phyloP scores from a whole-genome alignment of 2,113 vertebrate genomes.

The Chrysochloris asiatica region DNA sequence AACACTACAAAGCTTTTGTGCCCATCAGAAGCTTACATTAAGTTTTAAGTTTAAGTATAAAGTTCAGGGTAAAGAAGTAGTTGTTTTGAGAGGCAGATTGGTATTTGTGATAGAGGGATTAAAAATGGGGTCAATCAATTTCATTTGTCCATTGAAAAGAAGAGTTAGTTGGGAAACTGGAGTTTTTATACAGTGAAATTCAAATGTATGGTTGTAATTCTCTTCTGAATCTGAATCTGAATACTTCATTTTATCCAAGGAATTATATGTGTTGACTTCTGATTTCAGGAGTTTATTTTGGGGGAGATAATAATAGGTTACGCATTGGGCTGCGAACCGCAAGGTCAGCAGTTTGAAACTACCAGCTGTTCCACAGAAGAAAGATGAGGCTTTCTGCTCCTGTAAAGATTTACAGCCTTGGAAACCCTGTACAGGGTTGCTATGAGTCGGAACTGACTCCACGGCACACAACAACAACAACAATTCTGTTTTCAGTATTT shows the following conservation, averaged over 20 bases:
- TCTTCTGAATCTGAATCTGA: constrained; percentile 7
- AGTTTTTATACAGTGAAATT: constrained; percentile 19
- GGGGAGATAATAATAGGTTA: too few relatives aligned
- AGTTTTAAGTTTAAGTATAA: too few relatives aligned
- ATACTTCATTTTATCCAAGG: constrained; percentile 3
- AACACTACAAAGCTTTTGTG: background rate
- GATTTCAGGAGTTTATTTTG: constrained; percentile 11
- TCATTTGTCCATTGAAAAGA: background rate
- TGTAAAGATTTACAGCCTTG: too few relatives aligned
- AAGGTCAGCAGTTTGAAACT: too few relatives aligned
- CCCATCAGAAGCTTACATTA: background rate
- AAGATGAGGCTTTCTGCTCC: too few relatives aligned
- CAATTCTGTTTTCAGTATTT: constrained; percentile 34
- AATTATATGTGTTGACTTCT: constrained; percentile 15
- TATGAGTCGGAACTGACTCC: too few relatives aligned
- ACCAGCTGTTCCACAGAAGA: too few relatives aligned
- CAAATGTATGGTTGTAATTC: background rate
- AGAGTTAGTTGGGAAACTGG: background rate
- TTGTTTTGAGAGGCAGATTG: background rate
- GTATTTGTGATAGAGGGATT: background rate
- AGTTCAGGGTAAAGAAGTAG: background rate
- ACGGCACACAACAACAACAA: too few relatives aligned
- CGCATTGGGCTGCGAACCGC: too few relatives aligned
- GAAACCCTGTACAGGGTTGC: too few relatives aligned
- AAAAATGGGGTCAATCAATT: background rate